Percentiles rank a stretch among this genome's conserved stretches.
Evolutionary conservation across 2,113 vertebrate genomes (phyloP).

Genomic region (Marmota monax): DNA sequence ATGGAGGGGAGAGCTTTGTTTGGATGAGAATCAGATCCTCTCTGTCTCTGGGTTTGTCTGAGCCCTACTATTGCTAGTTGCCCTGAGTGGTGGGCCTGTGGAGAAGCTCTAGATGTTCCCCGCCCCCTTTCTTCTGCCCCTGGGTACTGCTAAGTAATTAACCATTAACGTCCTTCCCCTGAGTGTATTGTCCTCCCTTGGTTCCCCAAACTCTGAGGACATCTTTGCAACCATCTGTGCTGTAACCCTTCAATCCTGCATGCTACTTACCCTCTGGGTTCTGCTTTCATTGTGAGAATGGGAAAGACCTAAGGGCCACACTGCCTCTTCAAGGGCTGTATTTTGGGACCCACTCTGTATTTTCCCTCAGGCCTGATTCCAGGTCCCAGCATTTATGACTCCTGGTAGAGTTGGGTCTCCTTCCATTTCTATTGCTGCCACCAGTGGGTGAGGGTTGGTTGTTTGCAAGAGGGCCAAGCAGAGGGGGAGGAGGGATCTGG

Average conservation of each 20-base stretch:
- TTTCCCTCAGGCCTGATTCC: not conserved
- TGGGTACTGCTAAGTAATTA: not conserved
- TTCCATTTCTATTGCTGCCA: constrained; percentile 4
- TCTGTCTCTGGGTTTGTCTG: not conserved
- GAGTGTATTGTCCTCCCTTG: not conserved
- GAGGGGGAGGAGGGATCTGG: not conserved
- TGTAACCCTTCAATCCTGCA: not conserved
- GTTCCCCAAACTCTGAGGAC: not conserved
- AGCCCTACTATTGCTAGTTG: not conserved
- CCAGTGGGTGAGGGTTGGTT: not conserved
- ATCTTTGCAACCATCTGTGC: constrained; percentile 11
- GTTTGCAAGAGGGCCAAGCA: not conserved
- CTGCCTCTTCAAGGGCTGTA: fast-evolving
- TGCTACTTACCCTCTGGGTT: not conserved
- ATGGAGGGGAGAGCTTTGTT: constrained; percentile 8
- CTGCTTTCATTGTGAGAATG: not conserved
- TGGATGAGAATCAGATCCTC: constrained; percentile 53
- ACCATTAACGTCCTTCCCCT: not conserved
- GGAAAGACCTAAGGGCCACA: fast-evolving
- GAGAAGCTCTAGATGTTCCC: not conserved
- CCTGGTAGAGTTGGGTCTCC: not conserved
- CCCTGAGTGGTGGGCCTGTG: not conserved
- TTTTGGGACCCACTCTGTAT: not conserved
- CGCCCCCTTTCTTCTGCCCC: not conserved
- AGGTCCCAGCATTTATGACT: not conserved